These are phyloP conservation scores for Oreocharis arfaki DNA, from an alignment of 2,113 vertebrate genomes.

Conservation along the genomic window DNA sequence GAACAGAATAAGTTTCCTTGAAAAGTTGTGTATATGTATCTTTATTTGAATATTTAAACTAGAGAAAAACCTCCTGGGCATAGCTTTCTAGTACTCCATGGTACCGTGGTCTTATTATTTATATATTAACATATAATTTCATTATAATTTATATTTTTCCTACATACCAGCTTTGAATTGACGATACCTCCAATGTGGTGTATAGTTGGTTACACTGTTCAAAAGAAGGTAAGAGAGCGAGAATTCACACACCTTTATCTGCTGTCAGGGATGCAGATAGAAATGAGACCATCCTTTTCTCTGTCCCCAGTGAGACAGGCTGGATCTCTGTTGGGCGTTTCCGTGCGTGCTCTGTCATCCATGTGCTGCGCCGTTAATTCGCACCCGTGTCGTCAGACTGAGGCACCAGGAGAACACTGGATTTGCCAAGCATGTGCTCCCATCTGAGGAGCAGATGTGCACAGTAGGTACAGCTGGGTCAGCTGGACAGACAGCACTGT, in stretches of 20 bases:
- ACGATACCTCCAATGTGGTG: background rate
- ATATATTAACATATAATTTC: background rate
- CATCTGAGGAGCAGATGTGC: constrained; percentile 30
- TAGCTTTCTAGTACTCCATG: background rate
- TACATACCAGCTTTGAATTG: background rate
- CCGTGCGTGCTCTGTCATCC: background rate
- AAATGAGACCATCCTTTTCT: background rate
- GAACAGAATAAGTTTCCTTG: background rate
- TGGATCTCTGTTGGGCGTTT: background rate
- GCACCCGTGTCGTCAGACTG: rapidly evolving
- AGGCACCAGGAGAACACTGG: background rate
- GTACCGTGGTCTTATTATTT: background rate
- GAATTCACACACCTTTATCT: background rate
- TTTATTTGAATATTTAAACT: background rate
- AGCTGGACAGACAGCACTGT: background rate
- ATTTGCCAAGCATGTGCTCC: background rate
- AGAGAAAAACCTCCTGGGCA: background rate
- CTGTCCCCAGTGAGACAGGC: background rate
- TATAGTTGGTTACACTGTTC: background rate
- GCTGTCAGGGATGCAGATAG: background rate
- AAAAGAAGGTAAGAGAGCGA: background rate
- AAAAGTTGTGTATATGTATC: background rate
- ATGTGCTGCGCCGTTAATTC: background rate
- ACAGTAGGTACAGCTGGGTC: background rate
- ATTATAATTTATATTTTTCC: background rate